A percentile compares a stretch with the other conserved stretches of the same genome.
phyloP scores from a whole-genome alignment of 2,888 invertebrate genomes.

The Leucophora obtusa region DNA sequence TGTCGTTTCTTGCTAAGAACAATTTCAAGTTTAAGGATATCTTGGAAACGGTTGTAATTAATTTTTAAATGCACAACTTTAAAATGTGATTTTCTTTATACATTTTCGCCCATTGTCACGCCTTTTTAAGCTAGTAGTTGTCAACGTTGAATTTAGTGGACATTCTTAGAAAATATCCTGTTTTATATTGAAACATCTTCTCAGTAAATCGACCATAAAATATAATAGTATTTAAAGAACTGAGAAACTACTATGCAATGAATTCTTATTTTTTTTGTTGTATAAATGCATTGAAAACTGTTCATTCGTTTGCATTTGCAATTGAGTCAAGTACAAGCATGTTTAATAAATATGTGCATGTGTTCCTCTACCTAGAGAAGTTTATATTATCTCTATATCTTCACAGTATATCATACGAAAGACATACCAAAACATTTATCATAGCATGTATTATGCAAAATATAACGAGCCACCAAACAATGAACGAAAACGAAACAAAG shows the following conservation, averaged over 20 bases:
- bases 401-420: conserved; percentile 44
- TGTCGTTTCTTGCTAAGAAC: too few relatives aligned
- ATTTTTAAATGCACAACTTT: too few relatives aligned
- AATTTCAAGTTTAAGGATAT: too few relatives aligned
- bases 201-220: too few relatives aligned
- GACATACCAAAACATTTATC: conserved; percentile 52
- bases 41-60: too few relatives aligned
- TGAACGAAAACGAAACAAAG: neutral
- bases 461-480: conserved; percentile 37
- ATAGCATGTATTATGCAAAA: conserved; percentile 41
- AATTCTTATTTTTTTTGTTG: neutral
- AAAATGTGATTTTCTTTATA: too few relatives aligned
- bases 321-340: conserved; percentile 37
- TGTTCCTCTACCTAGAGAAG: neutral
- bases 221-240: neutral
- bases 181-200: too few relatives aligned
- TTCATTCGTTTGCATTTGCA: conserved; percentile 42
- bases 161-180: too few relatives aligned
- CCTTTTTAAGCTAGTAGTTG: too few relatives aligned
- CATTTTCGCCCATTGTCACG: too few relatives aligned
- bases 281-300: conserved; percentile 15
- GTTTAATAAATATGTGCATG: neutral
- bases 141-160: too few relatives aligned
- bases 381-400: conserved; percentile 43
- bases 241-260: neutral